Percentiles rank a stretch among this genome's conserved stretches.
These are phyloP conservation scores for Euglossa dilemma DNA, from an alignment of 1,140 invertebrate genomes.

Conservation along the genomic window DNA sequence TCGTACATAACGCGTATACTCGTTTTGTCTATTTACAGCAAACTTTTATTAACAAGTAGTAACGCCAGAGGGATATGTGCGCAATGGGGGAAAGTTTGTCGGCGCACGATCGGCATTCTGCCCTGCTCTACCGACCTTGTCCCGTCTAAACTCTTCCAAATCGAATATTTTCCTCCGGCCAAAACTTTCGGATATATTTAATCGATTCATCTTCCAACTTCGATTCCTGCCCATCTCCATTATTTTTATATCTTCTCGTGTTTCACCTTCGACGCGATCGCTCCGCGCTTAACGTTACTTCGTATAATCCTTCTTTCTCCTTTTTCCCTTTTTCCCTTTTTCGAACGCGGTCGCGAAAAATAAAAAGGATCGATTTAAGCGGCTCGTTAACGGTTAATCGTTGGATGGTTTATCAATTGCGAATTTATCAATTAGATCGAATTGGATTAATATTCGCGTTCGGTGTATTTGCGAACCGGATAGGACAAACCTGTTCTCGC, in stretches of 20 bases:
- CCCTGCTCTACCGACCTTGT: conserved; percentile 48
- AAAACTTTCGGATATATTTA: not conserved
- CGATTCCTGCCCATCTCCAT: not conserved
- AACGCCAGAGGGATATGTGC: conserved; percentile 9
- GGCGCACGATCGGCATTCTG: conserved; percentile 11
- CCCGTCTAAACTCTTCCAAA: conserved; percentile 1
- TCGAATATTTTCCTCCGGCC: conserved; percentile 5
- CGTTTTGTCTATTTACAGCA: conserved; percentile 12
- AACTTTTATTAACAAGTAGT: conserved; percentile 40
- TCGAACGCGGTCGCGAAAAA: not conserved
- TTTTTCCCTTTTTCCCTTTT: not conserved
- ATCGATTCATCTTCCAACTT: not conserved
- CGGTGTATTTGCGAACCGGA: not conserved
- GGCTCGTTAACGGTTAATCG: not conserved
- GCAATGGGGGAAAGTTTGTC: conserved; percentile 34
- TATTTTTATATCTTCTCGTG: not conserved
- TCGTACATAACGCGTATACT: not conserved
- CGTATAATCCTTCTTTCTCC: not conserved
- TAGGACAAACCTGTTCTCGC: conserved; percentile 42
- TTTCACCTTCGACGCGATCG: not conserved
- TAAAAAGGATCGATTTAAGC: not conserved
- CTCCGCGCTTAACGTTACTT: not conserved
- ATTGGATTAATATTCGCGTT: conserved; percentile 30
- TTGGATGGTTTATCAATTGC: not conserved
- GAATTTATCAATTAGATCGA: conserved; percentile 14